Evolutionary conservation across 1,140 invertebrate genomes (phyloP).

Genomic region (Ectropis grisescens): DNA sequence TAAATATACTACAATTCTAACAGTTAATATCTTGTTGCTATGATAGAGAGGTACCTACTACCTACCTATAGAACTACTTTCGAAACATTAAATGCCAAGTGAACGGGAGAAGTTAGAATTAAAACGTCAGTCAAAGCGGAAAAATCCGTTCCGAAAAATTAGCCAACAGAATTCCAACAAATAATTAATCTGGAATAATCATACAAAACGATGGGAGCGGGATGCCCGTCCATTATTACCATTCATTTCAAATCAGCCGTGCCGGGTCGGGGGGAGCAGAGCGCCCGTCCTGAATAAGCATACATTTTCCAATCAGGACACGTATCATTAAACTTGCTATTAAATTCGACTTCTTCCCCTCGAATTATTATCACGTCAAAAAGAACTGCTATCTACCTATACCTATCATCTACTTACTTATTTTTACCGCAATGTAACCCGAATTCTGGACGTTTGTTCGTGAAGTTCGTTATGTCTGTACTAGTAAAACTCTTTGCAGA

Average conservation of each 20-base stretch:
- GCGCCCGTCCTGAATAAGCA: constrained; percentile 64
- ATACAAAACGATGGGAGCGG: constrained; percentile 68
- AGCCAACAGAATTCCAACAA: constrained; percentile 66
- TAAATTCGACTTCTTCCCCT: constrained; percentile 67
- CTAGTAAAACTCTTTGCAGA: too few species aligned
- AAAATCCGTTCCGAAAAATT: constrained; percentile 69
- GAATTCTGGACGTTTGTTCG: too few species aligned
- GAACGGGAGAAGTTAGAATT: constrained; percentile 55
- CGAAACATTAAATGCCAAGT: constrained; percentile 11
- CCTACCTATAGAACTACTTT: too few species aligned
- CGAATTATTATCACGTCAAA: constrained; percentile 63
- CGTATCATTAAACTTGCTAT: constrained; percentile 70
- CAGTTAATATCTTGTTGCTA: too few species aligned
- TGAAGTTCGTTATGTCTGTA: too few species aligned
- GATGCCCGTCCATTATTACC: constrained; percentile 65
- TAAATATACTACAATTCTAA: too few species aligned
- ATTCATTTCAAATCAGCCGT: constrained; percentile 69
- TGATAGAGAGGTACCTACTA: too few species aligned
- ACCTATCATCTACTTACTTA: too few species aligned
- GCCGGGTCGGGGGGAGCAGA: constrained; percentile 38
- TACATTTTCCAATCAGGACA: constrained; percentile 69
- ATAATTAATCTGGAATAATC: constrained; percentile 71
- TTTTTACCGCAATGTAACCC: too few species aligned
- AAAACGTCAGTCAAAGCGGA: constrained; percentile 68
- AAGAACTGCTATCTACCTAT: too few species aligned